Evolutionary conservation across 1,140 invertebrate species (phyloP), one percentile per base, ranked within the genome.

Genomic region (Zaprionus nigranus): DNA sequence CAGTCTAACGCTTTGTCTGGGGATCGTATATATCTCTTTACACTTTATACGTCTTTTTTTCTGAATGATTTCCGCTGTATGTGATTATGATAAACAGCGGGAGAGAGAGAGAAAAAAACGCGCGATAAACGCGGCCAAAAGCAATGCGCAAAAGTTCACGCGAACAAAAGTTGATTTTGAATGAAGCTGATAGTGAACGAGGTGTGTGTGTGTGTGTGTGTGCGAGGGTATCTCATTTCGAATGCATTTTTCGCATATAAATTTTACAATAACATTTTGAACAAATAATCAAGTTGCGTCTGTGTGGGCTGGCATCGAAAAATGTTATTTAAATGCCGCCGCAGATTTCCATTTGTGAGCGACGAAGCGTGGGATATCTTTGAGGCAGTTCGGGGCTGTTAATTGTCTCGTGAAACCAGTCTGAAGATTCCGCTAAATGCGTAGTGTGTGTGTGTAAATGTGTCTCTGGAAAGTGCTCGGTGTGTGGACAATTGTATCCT

Each of bases 171-270:
- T 58, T 59, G 22, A 38, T 26, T 40, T 53, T 75, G 82, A 86
- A 82, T 77, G 75, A 81, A 75, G 22, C 34, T 70, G 60, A 62
- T 62, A 51, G 22, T 22, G 51, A 46, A 17, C 36, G 51, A 36
- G n/a, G n/a, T n/a, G 43, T 63, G 40, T 28, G 36, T 51, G 15
- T 63, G 20, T 57, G 40, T 54, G 5, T 49, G 61, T 24, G 56
- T 72, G 24, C 71, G 17, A 59, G 43, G 5, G 40, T 60, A 54
- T 30, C 78, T 81, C 70, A 84, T 85, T 85, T 78, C 40, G 66
- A 85, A 85, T 85, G 84, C 84, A 88, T 56, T 88, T 88, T 88
- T 88, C 84, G 84, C 84, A 88, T 90, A 88, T 88, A 88, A 88
- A 88, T 84, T 88, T 46, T 57, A 85, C 74, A 83, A 83, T 81